A percentile compares a stretch with the other conserved stretches of the same genome.
phyloP scores from a whole-genome alignment of 2,888 invertebrate genomes.

The Caenorhabditis panamensis region DNA sequence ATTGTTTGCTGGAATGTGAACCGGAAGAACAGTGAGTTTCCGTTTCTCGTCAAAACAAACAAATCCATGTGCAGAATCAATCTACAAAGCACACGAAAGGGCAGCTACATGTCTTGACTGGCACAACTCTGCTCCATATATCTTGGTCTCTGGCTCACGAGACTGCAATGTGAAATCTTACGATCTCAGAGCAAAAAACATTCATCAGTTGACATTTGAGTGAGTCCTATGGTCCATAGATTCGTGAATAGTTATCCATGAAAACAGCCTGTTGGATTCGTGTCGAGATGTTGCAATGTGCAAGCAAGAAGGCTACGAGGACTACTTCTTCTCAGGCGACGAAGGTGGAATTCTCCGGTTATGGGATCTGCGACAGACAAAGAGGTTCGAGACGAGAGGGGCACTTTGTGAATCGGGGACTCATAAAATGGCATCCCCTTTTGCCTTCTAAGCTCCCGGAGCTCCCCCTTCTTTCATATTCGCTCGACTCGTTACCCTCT shows the following conservation, averaged over 20 bases:
- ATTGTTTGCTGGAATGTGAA: conserved; percentile 68
- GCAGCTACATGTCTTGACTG: conserved; percentile 68
- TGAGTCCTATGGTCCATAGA: too few species aligned
- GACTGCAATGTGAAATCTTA: conserved; percentile 57
- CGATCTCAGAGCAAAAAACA: conserved; percentile 54
- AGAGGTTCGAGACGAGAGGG: conserved; percentile 17
- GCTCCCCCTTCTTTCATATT: conserved; percentile 9
- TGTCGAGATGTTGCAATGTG: conserved; percentile 66
- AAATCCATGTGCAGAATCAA: conserved; percentile 33
- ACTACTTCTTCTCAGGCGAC: conserved; percentile 67
- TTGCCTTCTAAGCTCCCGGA: not conserved
- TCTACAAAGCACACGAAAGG: conserved; percentile 68
- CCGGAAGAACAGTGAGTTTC: conserved; percentile 51
- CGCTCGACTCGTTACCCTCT: conserved; percentile 15
- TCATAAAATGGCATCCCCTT: not conserved
- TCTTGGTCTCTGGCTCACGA: conserved; percentile 62
- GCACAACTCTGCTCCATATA: conserved; percentile 57
- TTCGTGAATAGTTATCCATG: too few species aligned
- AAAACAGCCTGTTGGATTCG: conserved; percentile 62
- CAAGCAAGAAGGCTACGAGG: conserved; percentile 39
- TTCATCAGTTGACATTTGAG: conserved; percentile 38
- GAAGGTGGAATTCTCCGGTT: conserved; percentile 68
- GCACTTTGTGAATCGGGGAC: not conserved
- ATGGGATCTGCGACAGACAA: conserved; percentile 69
- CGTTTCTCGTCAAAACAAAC: not conserved